Evolutionary conservation across 2,113 vertebrate species (phyloP).

Genomic region (Delphinapterus leucas): DNA sequence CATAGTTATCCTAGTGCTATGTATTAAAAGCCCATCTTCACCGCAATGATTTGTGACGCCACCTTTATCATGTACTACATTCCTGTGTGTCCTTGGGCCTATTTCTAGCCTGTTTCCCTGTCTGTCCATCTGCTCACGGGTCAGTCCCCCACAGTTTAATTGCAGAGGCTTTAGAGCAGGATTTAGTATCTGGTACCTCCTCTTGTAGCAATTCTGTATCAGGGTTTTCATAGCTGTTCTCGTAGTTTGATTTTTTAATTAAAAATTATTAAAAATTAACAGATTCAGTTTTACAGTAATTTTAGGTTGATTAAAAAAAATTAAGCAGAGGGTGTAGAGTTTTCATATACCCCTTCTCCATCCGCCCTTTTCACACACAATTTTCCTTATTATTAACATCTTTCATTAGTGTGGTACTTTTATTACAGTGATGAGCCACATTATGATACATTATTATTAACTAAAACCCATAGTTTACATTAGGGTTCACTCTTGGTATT

Average conservation of each 20-base stretch:
- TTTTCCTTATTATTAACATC: background rate
- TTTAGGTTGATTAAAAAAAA: background rate
- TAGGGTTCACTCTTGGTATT: background rate
- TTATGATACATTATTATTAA: background rate
- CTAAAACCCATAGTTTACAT: background rate
- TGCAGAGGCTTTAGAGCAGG: background rate
- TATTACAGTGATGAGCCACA: background rate
- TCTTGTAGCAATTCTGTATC: rapidly evolving
- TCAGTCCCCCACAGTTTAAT: background rate
- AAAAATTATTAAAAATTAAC: background rate
- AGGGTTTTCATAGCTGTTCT: background rate
- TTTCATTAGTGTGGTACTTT: background rate
- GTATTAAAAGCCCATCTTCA: background rate
- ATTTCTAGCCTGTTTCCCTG: background rate
- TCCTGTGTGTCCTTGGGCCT: background rate
- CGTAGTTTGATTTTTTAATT: background rate
- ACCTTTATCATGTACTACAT: background rate
- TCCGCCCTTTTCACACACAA: too few relatives aligned
- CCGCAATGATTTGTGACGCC: background rate
- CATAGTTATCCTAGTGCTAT: background rate
- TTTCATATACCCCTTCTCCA: background rate
- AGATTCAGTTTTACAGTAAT: background rate
- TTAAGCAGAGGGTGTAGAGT: too few relatives aligned
- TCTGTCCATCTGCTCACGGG: background rate
- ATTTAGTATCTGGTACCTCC: rapidly evolving